Percentiles rank a stretch among this genome's conserved stretches.
Evolutionary conservation across 37 sponge, comb jelly and placozoan genomes (phyloP).

Genomic region (Ianthella basta): DNA sequence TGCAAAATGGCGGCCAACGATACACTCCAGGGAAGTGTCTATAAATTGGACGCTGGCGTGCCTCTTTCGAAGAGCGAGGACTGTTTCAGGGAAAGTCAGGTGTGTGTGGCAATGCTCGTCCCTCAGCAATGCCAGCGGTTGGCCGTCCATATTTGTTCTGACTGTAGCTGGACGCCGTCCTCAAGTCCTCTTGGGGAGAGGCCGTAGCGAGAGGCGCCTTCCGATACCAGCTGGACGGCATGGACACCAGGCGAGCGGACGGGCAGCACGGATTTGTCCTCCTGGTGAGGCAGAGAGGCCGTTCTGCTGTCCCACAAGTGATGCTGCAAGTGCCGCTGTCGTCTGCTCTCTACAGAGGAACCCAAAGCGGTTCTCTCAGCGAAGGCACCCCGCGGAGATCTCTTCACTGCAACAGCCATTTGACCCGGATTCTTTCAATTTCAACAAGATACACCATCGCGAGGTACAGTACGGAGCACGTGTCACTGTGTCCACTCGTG

Average conservation of each 20-base stretch:
- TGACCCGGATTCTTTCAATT: constrained; percentile 66
- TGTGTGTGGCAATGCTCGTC: too few species aligned
- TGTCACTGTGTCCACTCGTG: background rate
- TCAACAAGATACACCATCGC: constrained; percentile 52
- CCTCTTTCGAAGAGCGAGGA: too few species aligned
- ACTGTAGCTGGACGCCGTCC: constrained; percentile 33
- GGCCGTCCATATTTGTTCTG: too few species aligned
- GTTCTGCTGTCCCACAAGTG: background rate
- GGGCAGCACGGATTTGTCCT: constrained; percentile 66
- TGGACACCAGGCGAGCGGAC: constrained; percentile 36
- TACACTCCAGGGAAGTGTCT: too few species aligned
- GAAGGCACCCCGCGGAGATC: constrained; percentile 62
- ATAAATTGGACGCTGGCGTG: too few species aligned
- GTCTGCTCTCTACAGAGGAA: constrained; percentile 47
- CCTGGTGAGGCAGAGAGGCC: constrained; percentile 28
- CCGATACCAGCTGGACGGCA: constrained; percentile 58
- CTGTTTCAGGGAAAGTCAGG: too few species aligned
- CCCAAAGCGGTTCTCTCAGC: constrained; percentile 73
- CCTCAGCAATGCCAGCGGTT: too few species aligned
- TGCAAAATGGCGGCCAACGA: too few species aligned
- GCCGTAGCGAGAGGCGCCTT: constrained; percentile 60
- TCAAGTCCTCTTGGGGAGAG: constrained; percentile 54
- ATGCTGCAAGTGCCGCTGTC: background rate
- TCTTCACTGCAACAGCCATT: constrained; percentile 65
- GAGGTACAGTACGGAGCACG: constrained; percentile 36